These are phyloP conservation scores for Petrolisthes manimaculis DNA, from an alignment of 2,888 invertebrate species.

Conservation along the genomic window DNA sequence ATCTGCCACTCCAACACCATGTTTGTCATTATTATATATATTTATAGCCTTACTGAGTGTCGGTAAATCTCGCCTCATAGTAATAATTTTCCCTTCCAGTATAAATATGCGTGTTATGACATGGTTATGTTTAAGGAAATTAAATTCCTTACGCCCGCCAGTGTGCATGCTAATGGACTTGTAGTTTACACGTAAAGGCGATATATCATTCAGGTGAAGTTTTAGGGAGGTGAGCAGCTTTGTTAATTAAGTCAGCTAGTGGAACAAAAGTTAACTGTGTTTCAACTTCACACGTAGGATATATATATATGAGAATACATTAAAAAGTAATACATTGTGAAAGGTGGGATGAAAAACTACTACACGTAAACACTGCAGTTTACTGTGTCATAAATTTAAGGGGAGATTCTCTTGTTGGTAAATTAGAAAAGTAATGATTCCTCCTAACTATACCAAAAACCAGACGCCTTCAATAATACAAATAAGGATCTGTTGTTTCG, in stretches of 20 bases:
- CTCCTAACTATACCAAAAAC: no score
- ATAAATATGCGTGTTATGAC: neutral
- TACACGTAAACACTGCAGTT: no score
- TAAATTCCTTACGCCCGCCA: neutral
- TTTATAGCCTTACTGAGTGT: neutral
- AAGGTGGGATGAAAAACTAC: no score
- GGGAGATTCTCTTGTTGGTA: no score
- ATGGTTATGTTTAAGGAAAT: neutral
- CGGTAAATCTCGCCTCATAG: neutral
- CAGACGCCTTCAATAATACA: no score
- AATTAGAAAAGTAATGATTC: no score
- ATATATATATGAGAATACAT: neutral
- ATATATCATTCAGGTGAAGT: no score
- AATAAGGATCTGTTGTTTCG: no score
- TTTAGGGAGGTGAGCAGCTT: neutral
- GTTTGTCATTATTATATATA: constrained; percentile 5
- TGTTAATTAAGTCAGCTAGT: neutral
- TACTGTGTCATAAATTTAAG: no score
- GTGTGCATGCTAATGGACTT: no score
- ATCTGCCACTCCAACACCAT: constrained; percentile 4
- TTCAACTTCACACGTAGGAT: neutral
- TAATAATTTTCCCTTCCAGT: neutral
- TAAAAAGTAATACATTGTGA: no score
- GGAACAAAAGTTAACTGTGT: neutral
- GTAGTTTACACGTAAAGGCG: no score